Conservation (phyloP, 53 echinoderm and acorn worm species). For the Echinometra lucunter region DNA sequence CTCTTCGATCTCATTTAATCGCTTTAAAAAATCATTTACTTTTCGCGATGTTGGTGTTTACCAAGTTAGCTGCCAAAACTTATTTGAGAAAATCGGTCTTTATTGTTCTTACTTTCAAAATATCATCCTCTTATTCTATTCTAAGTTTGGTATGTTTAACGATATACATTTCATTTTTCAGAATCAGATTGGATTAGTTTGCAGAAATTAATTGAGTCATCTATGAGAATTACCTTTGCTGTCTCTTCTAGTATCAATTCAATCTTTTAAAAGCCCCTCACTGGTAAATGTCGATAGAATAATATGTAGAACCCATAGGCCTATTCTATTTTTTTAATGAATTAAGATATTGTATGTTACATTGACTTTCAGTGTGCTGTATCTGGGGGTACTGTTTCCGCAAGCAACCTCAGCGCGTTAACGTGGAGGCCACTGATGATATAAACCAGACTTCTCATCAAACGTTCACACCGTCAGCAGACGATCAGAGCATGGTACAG, state of each 20-base stretch:
- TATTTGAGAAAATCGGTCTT: not conserved
- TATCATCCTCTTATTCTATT: not conserved
- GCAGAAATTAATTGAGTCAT: too few species aligned
- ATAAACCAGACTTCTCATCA: not conserved
- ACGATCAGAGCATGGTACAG: not conserved
- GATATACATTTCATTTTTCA: not conserved
- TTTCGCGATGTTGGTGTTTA: too few species aligned
- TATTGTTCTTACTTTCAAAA: not conserved
- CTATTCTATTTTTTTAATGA: too few species aligned
- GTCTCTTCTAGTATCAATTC: too few species aligned
- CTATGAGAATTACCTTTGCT: too few species aligned
- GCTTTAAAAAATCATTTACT: too few species aligned
- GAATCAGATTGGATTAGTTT: not conserved
- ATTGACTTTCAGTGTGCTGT: constrained; percentile 12
- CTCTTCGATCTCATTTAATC: too few species aligned
- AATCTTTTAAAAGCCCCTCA: too few species aligned
- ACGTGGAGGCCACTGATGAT: not conserved
- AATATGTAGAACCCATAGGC: too few species aligned
- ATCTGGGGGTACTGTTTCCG: constrained; percentile 16
- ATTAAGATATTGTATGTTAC: not conserved
- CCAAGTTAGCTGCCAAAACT: not conserved
- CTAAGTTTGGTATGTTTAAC: not conserved
- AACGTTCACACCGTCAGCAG: not conserved
- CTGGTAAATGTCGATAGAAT: too few species aligned
- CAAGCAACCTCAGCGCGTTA: not conserved